A percentile compares a stretch with the other conserved stretches of the same genome.
These are phyloP conservation scores for Phyto melanocephala DNA, from an alignment of 2,888 invertebrate genomes.

Conservation along the genomic window DNA sequence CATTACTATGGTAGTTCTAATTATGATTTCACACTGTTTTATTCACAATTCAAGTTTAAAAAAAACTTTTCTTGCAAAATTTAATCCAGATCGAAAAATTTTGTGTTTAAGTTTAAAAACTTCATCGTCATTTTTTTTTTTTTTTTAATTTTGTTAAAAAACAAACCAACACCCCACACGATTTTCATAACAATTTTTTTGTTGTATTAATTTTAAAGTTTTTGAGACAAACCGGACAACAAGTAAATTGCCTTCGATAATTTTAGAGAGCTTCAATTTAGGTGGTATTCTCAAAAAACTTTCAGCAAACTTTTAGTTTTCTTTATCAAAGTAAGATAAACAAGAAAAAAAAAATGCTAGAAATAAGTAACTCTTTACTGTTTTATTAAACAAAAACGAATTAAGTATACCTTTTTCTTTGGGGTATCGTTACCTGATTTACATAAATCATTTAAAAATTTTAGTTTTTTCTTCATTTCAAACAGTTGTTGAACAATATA, in stretches of 20 bases:
- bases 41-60: too few relatives aligned
- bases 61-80: too few relatives aligned
- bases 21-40: too few relatives aligned
- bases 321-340: constrained; percentile 26
- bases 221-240: constrained; percentile 6
- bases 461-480: background rate
- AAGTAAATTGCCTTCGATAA: constrained; percentile 44
- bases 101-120: background rate
- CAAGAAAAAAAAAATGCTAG: background rate
- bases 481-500: background rate
- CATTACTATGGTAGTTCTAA: too few relatives aligned
- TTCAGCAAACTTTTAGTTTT: constrained; percentile 49
- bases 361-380: background rate
- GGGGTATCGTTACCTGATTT: background rate
- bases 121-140: background rate
- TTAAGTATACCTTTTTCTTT: constrained; percentile 5
- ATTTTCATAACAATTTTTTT: background rate
- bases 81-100: too few relatives aligned
- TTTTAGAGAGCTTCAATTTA: constrained; percentile 28
- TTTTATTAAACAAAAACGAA: constrained; percentile 1
- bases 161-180: background rate
- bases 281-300: constrained; percentile 44
- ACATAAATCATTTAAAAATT: constrained; percentile 21
- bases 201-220: constrained; percentile 19
- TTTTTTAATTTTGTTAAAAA: background rate